phyloP scores from a whole-genome alignment of 2,888 invertebrate species.

The Eupeodes latifasciatus region DNA sequence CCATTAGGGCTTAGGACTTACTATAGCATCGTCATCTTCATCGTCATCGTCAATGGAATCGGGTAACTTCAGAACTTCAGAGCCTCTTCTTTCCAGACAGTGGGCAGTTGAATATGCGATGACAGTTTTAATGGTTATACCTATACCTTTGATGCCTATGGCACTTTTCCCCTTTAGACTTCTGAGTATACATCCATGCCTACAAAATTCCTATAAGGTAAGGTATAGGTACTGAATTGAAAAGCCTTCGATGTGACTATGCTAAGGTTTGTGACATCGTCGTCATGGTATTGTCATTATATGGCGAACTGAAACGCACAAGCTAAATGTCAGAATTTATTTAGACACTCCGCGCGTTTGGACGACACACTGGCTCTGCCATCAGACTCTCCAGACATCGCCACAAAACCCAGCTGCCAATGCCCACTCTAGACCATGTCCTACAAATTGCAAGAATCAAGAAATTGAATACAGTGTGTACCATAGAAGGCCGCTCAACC shows the following conservation, averaged over 20 bases:
- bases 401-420: constrained; percentile 51
- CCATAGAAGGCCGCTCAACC: constrained; percentile 55
- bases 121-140: constrained; percentile 76
- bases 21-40: neutral
- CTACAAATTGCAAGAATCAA: constrained; percentile 45
- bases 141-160: constrained; percentile 38
- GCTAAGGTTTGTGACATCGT: constrained; percentile 65
- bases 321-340: constrained; percentile 71
- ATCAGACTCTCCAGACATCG: neutral
- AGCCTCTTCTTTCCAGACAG: constrained; percentile 42
- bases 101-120: constrained; percentile 74
- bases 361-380: neutral
- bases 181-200: no score
- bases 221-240: constrained; percentile 1
- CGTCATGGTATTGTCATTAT: constrained; percentile 65
- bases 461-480: constrained; percentile 53
- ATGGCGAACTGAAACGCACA: constrained; percentile 41
- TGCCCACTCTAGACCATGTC: constrained; percentile 67
- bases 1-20: neutral
- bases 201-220: neutral
- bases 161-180: constrained; percentile 48
- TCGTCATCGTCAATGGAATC: constrained; percentile 54
- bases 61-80: constrained; percentile 50
- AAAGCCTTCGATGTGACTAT: constrained; percentile 39
- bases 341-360: constrained; percentile 45